These are phyloP conservation scores for Heliconius erato DNA, from an alignment of 2,888 invertebrate genomes.

Conservation along the genomic window DNA sequence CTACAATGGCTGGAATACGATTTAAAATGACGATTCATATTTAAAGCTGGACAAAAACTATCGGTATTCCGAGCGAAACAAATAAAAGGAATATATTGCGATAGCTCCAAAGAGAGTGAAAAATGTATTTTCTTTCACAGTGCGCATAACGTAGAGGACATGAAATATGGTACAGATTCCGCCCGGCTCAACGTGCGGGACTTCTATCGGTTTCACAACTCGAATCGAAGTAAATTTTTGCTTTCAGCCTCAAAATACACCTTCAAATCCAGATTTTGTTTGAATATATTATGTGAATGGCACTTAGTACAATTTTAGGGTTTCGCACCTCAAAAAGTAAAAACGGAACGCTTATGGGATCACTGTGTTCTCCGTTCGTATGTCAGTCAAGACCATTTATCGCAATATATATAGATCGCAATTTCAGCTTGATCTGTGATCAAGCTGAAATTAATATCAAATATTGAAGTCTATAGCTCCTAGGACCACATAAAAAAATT, in stretches of 20 bases:
- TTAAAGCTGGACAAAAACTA: constrained; percentile 38
- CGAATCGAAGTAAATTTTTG: constrained; percentile 71
- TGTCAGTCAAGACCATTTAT: not conserved
- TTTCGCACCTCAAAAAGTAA: not conserved
- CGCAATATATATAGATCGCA: not conserved
- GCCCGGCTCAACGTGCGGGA: constrained; percentile 79
- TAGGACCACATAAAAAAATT: too few relatives aligned
- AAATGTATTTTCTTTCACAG: constrained; percentile 85
- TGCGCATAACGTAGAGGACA: constrained; percentile 82
- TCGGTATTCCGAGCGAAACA: constrained; percentile 58
- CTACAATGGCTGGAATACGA: constrained; percentile 25
- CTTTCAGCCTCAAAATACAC: constrained; percentile 56
- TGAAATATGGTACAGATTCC: constrained; percentile 84
- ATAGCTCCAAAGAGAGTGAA: constrained; percentile 81
- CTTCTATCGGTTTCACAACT: constrained; percentile 79
- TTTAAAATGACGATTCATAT: constrained; percentile 36
- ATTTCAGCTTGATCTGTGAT: too few relatives aligned
- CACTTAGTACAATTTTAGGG: not conserved
- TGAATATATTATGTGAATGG: not conserved
- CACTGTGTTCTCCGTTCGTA: not conserved
- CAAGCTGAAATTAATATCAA: not conserved
- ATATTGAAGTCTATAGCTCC: not conserved
- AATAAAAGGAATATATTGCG: constrained; percentile 71
- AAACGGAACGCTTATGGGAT: not conserved
- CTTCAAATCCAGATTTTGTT: not conserved